A percentile compares a stretch with the other conserved stretches of the same genome.
These are phyloP conservation scores for Ifrita kowaldi DNA, from an alignment of 2,113 vertebrate genomes.

Conservation along the genomic window DNA sequence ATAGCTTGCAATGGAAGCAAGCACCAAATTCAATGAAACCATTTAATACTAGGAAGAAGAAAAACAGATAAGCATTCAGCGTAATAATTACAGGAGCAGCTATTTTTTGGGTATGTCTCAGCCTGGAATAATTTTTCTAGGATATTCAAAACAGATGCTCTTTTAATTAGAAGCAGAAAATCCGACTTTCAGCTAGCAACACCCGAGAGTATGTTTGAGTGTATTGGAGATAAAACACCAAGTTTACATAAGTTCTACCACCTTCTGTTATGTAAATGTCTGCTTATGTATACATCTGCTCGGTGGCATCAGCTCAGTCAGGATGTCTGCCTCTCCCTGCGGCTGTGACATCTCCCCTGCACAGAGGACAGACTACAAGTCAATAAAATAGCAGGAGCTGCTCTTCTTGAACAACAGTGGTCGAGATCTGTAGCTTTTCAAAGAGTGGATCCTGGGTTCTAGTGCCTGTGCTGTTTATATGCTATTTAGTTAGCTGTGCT, in stretches of 20 bases:
- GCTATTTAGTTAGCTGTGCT: neutral
- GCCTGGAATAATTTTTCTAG: neutral
- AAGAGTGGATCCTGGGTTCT: neutral
- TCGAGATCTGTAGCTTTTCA: neutral
- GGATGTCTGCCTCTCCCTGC: neutral
- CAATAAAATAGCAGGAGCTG: neutral
- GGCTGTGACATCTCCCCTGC: neutral
- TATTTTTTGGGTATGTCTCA: constrained; percentile 6
- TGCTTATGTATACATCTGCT: neutral
- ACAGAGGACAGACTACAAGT: neutral
- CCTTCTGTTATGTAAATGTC: constrained; percentile 38
- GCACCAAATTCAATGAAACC: neutral
- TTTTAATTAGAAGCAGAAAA: constrained; percentile 59
- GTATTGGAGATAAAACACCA: neutral
- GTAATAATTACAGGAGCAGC: neutral
- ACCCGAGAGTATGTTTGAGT: neutral
- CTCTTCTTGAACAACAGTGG: neutral
- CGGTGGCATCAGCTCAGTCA: neutral
- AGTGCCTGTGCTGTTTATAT: neutral
- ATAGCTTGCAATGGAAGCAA: neutral
- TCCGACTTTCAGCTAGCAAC: constrained; percentile 2
- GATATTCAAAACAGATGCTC: constrained; percentile 47
- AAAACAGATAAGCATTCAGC: neutral
- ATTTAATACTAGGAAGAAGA: neutral
- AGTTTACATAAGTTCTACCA: neutral